phyloP scores from a whole-genome alignment of 2,888 invertebrate species.

The Aphodius granarius region DNA sequence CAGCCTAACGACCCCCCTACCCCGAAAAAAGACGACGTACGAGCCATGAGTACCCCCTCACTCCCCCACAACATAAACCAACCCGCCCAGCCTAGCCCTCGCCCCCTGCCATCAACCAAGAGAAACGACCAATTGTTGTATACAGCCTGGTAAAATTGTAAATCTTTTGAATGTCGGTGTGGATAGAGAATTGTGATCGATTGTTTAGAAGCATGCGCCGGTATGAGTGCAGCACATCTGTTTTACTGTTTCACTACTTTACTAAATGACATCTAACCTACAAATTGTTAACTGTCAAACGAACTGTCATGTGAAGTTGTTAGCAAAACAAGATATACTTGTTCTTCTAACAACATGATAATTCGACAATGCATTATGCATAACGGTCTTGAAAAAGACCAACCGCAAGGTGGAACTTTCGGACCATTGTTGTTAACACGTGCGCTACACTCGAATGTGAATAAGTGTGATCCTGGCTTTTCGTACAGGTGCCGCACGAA shows the following conservation, averaged over 20 bases:
- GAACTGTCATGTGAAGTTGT: too few relatives aligned
- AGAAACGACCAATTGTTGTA: constrained; percentile 14
- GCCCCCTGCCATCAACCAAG: neutral
- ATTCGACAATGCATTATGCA: too few relatives aligned
- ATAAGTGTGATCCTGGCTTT: neutral
- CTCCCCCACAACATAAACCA: constrained; percentile 33
- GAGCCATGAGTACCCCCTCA: neutral
- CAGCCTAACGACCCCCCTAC: constrained; percentile 16
- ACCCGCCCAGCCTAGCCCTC: constrained; percentile 44
- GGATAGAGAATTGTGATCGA: neutral
- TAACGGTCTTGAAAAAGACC: neutral
- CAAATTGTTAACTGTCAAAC: too few relatives aligned
- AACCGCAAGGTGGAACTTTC: neutral
- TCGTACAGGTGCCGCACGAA: neutral
- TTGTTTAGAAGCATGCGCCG: constrained; percentile 15
- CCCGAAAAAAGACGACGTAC: constrained; percentile 4
- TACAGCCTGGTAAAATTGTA: constrained; percentile 47
- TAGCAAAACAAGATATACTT: too few relatives aligned
- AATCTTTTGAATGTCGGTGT: constrained; percentile 34
- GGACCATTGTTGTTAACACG: neutral
- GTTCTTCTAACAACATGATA: too few relatives aligned
- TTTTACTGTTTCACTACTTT: constrained; percentile 3
- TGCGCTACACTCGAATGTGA: neutral
- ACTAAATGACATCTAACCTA: too few relatives aligned
- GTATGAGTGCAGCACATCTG: constrained; percentile 18